These are phyloP conservation scores for Lepidurus packardi DNA, from an alignment of 1,140 invertebrate genomes.

Conservation along the genomic window DNA sequence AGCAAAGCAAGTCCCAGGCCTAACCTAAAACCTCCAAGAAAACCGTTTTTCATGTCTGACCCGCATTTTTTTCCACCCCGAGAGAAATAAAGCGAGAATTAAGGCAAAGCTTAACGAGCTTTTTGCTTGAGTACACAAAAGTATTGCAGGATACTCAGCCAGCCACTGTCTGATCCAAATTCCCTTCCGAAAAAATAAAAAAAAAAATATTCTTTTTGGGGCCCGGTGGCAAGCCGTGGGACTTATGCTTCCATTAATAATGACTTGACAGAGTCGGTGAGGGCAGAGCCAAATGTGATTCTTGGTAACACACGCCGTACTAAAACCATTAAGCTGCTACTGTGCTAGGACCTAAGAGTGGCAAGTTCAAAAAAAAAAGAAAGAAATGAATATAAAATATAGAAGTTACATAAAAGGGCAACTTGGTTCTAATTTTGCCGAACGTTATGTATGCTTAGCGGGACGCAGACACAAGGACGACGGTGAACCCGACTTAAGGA, in stretches of 20 bases:
- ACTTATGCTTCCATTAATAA: constrained; percentile 13
- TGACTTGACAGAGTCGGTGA: neutral
- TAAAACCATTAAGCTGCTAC: neutral
- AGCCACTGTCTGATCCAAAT: neutral
- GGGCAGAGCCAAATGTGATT: constrained; percentile 14
- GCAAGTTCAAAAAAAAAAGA: neutral
- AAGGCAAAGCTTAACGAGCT: constrained; percentile 9
- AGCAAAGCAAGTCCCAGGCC: neutral
- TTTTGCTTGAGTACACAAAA: constrained; percentile 15
- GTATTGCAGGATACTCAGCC: neutral
- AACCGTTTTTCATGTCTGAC: neutral
- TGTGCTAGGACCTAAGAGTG: neutral
- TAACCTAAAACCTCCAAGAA: neutral
- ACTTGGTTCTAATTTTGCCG: neutral
- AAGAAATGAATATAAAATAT: neutral
- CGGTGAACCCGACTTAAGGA: no score
- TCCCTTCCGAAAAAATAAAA: neutral
- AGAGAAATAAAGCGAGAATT: constrained; percentile 13
- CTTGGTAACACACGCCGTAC: constrained; percentile 11
- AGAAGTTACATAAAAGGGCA: neutral
- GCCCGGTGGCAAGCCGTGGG: neutral
- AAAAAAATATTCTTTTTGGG: neutral
- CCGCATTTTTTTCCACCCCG: neutral
- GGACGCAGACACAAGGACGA: no score
- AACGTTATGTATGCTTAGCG: neutral